Evolutionary conservation across 2,888 invertebrate genomes (phyloP), one percentile per base, ranked within the genome.

Genomic region (Hecatera dysodea): DNA sequence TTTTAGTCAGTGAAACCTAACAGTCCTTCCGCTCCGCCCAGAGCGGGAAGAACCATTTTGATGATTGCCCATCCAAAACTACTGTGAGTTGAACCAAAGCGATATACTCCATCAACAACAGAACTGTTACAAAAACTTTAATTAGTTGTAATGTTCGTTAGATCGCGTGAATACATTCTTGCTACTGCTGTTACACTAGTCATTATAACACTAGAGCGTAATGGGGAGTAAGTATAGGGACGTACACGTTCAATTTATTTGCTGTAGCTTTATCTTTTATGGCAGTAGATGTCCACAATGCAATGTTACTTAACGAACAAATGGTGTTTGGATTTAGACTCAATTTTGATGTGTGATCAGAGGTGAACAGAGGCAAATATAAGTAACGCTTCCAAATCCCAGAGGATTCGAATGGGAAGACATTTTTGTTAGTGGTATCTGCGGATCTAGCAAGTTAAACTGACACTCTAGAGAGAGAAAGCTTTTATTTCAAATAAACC

Each of bases 81-180:
- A n/a, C 29, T 7, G 39, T 62, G n/a, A 52, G 73, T n/a, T 22
- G 19, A 57, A 50, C 24, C 24, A n/a, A 63, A 55, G 29, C 24
- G 27, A 48, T 60, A 53, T 44, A 44, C 44, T 77, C 24, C 11
- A 53, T 44, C 1, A n/a, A 29, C 36, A 15, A 48, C 63, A 15
- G 24, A 27, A 53, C 48, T 27, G 17, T 19, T 24, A 60, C 19
- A 71, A 60, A 61, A 60, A 50, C 12, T 24, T 55, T 48, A 55
- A 53, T 29, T 77, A 29, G 24, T 48, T 2, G 48, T 33, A 56
- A 17, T 69, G 36, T 50, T 53, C 17, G 36, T n/a, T 64, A 44
- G 36, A 72, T 78, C 48, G 72, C 72, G 78, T 75, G 78, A 39
- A 61, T 3, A 69, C 36, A 61, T 50, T 63, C 44, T 71, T 15